Evolutionary conservation across 2,888 invertebrate genomes (phyloP).

Genomic region (Dermolepida albohirtum): DNA sequence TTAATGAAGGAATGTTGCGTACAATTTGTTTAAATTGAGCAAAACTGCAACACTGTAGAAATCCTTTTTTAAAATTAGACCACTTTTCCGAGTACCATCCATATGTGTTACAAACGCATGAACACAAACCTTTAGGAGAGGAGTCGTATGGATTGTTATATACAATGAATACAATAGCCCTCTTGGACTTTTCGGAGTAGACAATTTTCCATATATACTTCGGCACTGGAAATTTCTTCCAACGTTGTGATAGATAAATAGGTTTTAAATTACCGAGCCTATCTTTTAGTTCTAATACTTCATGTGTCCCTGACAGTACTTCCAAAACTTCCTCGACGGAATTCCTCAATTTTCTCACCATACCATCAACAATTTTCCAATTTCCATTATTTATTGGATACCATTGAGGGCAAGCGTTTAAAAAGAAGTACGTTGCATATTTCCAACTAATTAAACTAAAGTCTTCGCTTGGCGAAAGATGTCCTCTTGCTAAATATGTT

Average conservation of each 20-base stretch:
- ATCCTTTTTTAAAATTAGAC: slow-evolving; percentile 57
- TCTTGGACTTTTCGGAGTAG: slow-evolving; percentile 58
- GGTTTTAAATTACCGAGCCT: slow-evolving; percentile 53
- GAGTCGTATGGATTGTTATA: slow-evolving; percentile 66
- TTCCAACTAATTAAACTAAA: slow-evolving; percentile 66
- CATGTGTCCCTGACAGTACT: slow-evolving; percentile 65
- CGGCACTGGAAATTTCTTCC: slow-evolving; percentile 63
- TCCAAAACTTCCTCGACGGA: slow-evolving; percentile 58
- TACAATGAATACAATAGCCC: slow-evolving; percentile 67
- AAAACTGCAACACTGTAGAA: slow-evolving; percentile 64
- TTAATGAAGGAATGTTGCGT: slow-evolving; percentile 48
- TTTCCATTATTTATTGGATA: slow-evolving; percentile 67
- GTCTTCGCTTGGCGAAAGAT: slow-evolving; percentile 68
- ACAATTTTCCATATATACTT: slow-evolving; percentile 67
- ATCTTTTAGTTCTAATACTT: slow-evolving; percentile 62
- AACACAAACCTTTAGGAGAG: slow-evolving; percentile 54
- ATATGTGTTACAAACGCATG: slow-evolving; percentile 59
- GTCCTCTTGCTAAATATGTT: slow-evolving; percentile 65
- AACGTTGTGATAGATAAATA: slow-evolving; percentile 61
- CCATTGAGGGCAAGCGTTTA: slow-evolving; percentile 68
- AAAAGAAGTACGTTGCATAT: slow-evolving; percentile 67
- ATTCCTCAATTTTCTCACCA: slow-evolving; percentile 62
- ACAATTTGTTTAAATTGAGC: slow-evolving; percentile 55
- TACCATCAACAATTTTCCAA: slow-evolving; percentile 66
- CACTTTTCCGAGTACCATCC: slow-evolving; percentile 58